phyloP scores from a whole-genome alignment of 2,113 vertebrate species.

The Actinemys pallida region DNA sequence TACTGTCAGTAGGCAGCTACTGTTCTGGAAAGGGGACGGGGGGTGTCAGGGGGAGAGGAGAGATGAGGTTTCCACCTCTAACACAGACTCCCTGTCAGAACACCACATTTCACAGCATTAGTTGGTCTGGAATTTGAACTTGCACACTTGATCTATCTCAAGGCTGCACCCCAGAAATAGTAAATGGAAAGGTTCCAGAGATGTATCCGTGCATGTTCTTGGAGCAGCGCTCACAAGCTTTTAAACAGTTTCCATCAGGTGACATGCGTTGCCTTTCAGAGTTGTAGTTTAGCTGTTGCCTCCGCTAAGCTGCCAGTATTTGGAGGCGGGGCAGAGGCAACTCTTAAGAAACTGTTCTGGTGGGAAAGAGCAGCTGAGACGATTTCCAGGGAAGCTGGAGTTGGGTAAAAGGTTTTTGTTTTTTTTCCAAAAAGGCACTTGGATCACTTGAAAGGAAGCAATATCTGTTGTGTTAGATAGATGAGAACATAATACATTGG shows the following conservation, averaged over 20 bases:
- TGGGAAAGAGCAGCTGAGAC: not conserved
- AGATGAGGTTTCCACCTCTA: not conserved
- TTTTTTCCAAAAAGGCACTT: not conserved
- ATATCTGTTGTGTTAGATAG: not conserved
- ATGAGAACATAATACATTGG: not conserved
- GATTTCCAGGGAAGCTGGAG: not conserved
- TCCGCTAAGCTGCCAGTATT: not conserved
- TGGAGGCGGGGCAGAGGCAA: not conserved
- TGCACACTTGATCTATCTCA: not conserved
- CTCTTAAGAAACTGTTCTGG: not conserved
- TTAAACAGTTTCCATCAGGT: not conserved
- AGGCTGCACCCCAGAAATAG: fast-evolving
- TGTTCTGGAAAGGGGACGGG: not conserved
- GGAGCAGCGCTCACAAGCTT: not conserved
- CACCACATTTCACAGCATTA: not conserved
- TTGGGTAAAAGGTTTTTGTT: not conserved
- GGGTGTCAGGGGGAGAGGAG: not conserved
- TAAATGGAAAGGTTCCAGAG: not conserved
- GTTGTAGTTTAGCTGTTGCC: not conserved
- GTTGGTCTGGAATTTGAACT: not conserved
- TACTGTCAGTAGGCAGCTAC: not conserved
- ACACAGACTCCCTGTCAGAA: not conserved
- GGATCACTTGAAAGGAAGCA: constrained; percentile 20
- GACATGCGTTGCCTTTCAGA: not conserved
- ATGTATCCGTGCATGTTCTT: not conserved